phyloP scores from a whole-genome alignment of 2,113 vertebrate species.

The Myanophis thanlyinensis region DNA sequence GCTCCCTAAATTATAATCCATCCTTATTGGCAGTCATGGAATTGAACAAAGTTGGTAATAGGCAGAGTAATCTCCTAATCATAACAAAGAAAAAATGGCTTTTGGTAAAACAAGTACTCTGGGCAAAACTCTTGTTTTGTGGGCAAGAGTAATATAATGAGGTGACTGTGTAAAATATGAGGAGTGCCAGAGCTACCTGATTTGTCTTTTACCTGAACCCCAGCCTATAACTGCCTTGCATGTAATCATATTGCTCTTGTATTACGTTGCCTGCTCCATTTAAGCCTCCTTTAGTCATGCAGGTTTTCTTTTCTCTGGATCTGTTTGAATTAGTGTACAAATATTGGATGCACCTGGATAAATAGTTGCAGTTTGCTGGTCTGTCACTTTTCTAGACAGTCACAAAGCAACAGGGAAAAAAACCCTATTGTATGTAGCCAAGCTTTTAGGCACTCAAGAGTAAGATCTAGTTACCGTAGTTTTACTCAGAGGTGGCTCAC shows the following conservation, averaged over 20 bases:
- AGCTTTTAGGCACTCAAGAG: neutral
- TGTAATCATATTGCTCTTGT: neutral
- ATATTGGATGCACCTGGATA: neutral
- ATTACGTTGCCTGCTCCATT: neutral
- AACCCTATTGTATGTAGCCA: neutral
- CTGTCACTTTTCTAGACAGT: neutral
- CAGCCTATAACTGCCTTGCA: neutral
- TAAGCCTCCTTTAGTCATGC: neutral
- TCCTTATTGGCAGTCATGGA: neutral
- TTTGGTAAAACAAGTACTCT: neutral
- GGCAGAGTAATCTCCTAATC: neutral
- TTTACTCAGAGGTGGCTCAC: neutral
- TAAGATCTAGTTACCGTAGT: neutral
- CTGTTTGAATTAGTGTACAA: neutral
- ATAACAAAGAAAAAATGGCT: neutral
- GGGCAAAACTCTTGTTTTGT: too few relatives aligned
- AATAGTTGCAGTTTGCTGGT: neutral
- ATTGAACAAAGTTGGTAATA: neutral
- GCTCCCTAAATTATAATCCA: neutral
- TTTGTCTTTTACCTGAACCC: neutral
- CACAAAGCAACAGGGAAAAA: neutral
- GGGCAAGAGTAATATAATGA: neutral
- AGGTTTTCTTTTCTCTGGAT: neutral
- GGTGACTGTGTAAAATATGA: neutral
- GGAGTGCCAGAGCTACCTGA: neutral